Base-by-base conservation (phyloP, 2,888 invertebrate genomes). In the Dascillus cervinus region DNA sequence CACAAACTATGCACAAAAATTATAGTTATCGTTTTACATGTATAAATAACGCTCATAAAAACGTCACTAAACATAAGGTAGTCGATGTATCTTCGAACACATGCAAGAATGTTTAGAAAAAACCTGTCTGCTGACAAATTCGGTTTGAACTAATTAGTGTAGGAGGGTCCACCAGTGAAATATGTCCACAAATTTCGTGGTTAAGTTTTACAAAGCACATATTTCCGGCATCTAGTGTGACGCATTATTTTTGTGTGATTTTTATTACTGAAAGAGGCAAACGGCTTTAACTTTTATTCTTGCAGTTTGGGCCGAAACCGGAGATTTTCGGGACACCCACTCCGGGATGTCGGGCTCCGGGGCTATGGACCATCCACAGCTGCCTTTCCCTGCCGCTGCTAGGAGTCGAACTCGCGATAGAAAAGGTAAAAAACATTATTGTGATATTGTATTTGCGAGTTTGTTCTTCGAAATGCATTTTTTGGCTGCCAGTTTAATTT, bases 231-330 rank as follows among this genome's bases (percentile, higher is more conserved):
- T 32, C 37, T 33, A 29, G 28, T 15, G 29, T 19, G 31, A 15
- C 22, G 22, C 31, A 21, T 20, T 14, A 17, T 6, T 17, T 17
- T 17, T 17, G 8, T 17, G 4, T 17, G 8, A 17, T 17, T 17
- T 4, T 17, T 4, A 6, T 17, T 17, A 8, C 8, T 6, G 4
- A 21, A 37, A 30, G 40, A 50, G 43, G 37, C 56, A 56, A 55
- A 55, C 55, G 54, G 54, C 50, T 42, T 40, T 44, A 8, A 22
- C n/a, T 17, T 42, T 39, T 55, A 54, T 50, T 66, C 62, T 78
- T 75, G 49, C 80, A 89, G 88, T 88, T 64, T 88, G 88, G 87
- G 86, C 88, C 43, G 88, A 88, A 67, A 82, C 83, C 34, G 85
- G 85, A 43, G 88, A 88, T 70, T 88, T 88, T 65, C 77, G 88